Evolutionary conservation across 2,113 vertebrate genomes (phyloP).

Genomic region (Bungarus multicinctus): DNA sequence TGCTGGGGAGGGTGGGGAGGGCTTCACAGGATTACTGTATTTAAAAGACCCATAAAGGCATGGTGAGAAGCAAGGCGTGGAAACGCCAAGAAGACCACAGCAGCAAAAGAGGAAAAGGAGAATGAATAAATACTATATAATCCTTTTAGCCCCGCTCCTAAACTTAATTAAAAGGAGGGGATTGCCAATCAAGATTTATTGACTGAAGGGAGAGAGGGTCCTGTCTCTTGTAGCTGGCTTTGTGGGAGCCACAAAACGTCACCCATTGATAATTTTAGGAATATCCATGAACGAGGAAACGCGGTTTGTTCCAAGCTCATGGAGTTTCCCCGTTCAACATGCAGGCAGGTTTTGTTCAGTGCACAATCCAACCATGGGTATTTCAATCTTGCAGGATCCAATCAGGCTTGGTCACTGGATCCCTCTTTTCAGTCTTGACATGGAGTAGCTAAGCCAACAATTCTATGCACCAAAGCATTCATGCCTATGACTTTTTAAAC

Average conservation of each 20-base stretch:
- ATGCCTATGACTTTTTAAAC: neutral
- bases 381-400: neutral
- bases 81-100: neutral
- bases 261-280: neutral
- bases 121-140: neutral
- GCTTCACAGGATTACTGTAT: neutral
- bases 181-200: neutral
- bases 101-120: neutral
- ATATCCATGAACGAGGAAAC: neutral
- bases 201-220: neutral
- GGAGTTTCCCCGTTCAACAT: neutral
- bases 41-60: neutral
- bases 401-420: neutral
- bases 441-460: too few species aligned
- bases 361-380: neutral
- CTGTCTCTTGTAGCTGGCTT: neutral
- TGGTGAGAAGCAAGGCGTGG: neutral
- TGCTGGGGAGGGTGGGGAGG: neutral
- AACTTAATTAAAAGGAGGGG: neutral
- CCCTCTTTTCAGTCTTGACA: too few species aligned
- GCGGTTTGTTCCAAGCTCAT: neutral
- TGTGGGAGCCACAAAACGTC: neutral
- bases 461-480: neutral
- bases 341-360: neutral
- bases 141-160: neutral